Conservation (phyloP, 2,797 vertebrate species). For the Erethizon dorsatum region DNA sequence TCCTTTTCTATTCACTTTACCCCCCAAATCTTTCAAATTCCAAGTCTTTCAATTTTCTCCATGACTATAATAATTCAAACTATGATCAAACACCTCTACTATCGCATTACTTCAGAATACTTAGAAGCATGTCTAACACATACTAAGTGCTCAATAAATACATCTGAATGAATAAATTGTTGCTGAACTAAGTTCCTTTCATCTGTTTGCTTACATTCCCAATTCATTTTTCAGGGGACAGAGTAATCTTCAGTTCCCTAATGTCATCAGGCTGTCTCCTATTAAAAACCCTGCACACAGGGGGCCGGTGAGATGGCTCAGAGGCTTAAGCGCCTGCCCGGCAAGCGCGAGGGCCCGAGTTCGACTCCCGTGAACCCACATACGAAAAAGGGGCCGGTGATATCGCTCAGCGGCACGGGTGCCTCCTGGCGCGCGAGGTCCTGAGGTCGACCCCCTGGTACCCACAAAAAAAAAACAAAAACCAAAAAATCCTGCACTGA, state of each 20-base stretch:
- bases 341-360: too few relatives aligned
- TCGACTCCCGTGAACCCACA: too few relatives aligned
- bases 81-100: background rate
- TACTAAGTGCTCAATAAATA: background rate
- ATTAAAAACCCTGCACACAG: constrained; percentile 28
- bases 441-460: too few relatives aligned
- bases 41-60: background rate
- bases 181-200: background rate
- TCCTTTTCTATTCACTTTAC: constrained; percentile 18
- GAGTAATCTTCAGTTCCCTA: background rate
- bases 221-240: background rate
- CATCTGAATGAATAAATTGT: background rate
- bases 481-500: too few relatives aligned
- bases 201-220: background rate
- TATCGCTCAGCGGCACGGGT: too few relatives aligned
- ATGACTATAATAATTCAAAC: background rate
- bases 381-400: too few relatives aligned
- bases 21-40: background rate
- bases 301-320: too few relatives aligned
- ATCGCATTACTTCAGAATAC: background rate
- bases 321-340: too few relatives aligned
- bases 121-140: background rate
- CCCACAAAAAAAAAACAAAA: too few relatives aligned
- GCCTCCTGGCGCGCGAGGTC: too few relatives aligned
- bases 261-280: background rate